These are phyloP conservation scores for Prionchulus punctatus DNA, from an alignment of 2,888 invertebrate species.

Conservation along the genomic window DNA sequence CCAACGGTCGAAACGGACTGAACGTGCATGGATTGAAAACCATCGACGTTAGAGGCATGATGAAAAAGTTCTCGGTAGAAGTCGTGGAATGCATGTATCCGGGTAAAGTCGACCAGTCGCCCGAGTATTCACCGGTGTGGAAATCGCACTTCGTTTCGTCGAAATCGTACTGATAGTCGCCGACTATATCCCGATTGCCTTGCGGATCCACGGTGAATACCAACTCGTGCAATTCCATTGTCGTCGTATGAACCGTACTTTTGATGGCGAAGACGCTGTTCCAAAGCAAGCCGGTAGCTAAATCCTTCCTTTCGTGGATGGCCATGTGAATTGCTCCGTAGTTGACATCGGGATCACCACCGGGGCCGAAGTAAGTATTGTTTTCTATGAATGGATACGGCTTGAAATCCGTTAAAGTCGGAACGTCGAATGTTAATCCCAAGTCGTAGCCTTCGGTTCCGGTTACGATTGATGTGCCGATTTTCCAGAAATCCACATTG, in stretches of 20 bases:
- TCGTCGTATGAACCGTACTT: slow-evolving; percentile 21
- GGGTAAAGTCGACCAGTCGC: background rate
- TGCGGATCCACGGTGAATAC: slow-evolving; percentile 27
- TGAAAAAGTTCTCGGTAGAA: slow-evolving; percentile 26
- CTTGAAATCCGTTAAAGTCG: slow-evolving; percentile 25
- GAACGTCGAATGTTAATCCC: slow-evolving; percentile 15
- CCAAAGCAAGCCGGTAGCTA: slow-evolving; percentile 18
- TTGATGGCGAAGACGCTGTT: slow-evolving; percentile 30
- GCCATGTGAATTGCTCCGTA: slow-evolving; percentile 32
- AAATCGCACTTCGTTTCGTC: slow-evolving; percentile 28
- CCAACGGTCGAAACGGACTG: background rate
- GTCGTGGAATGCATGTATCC: slow-evolving; percentile 29
- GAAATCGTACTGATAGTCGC: slow-evolving; percentile 26
- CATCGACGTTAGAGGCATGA: slow-evolving; percentile 27
- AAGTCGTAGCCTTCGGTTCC: slow-evolving; percentile 20
- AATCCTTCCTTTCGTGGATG: slow-evolving; percentile 22
- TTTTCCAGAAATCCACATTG: slow-evolving; percentile 31
- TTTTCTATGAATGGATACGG: slow-evolving; percentile 27
- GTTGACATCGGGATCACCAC: slow-evolving; percentile 19
- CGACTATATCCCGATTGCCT: slow-evolving; percentile 26
- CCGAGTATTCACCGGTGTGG: slow-evolving; percentile 26
- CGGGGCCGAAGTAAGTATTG: slow-evolving; percentile 26
- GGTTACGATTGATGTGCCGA: slow-evolving; percentile 20
- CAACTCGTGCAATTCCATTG: slow-evolving; percentile 27
- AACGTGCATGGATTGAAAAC: background rate